Evolutionary conservation across 1,140 invertebrate species (phyloP).

Genomic region (Muscidifurax raptorellus): DNA sequence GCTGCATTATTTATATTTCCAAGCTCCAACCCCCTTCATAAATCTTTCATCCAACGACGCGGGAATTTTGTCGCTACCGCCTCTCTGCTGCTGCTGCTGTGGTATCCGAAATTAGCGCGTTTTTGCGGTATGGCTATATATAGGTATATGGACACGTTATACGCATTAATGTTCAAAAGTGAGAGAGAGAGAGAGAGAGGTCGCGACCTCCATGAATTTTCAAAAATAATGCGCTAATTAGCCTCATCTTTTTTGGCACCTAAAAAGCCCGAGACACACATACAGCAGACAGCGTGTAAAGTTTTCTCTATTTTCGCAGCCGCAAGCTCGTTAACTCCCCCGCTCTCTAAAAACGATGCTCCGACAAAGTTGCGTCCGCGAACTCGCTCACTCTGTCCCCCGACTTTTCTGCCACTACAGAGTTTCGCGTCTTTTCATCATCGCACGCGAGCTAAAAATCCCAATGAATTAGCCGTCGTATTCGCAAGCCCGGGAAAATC

Average conservation of each 20-base stretch:
- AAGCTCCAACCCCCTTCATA: constrained; percentile 57
- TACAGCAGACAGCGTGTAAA: not conserved
- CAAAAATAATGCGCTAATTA: constrained; percentile 37
- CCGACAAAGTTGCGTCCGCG: not conserved
- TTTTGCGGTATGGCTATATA: not conserved
- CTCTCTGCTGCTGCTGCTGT: constrained; percentile 28
- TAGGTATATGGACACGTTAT: not conserved
- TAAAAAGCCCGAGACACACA: not conserved
- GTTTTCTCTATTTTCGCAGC: not conserved
- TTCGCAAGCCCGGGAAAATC: not conserved
- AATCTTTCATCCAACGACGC: constrained; percentile 65
- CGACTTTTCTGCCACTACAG: not conserved
- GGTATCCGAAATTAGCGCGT: constrained; percentile 59
- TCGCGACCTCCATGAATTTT: constrained; percentile 41
- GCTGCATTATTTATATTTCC: constrained; percentile 52
- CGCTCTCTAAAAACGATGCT: not conserved
- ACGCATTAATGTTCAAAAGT: not conserved
- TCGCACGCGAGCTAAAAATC: not conserved
- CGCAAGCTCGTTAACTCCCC: not conserved
- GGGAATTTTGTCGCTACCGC: constrained; percentile 53
- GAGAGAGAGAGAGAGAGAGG: not conserved
- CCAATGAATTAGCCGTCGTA: not conserved
- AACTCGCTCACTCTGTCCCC: not conserved
- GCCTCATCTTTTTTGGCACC: not conserved
- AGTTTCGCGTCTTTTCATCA: not conserved